Evolutionary conservation across 2,888 invertebrate genomes (phyloP).

Genomic region (Cephus rjabovi): DNA sequence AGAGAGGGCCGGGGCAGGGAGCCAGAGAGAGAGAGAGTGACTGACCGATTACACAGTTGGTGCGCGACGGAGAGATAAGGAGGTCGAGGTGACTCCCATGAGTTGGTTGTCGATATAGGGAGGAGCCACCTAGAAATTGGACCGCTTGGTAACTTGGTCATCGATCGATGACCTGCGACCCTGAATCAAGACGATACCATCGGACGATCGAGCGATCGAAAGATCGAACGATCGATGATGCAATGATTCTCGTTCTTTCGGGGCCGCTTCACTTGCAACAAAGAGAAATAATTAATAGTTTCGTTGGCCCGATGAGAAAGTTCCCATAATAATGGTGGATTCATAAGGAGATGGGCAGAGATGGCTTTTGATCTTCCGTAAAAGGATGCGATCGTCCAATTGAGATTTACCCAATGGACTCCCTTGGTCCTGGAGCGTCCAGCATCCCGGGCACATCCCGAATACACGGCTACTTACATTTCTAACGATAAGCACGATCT

Average conservation of each 20-base stretch:
- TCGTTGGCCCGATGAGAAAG: conserved; percentile 19
- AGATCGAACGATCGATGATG: conserved; percentile 32
- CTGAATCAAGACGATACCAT: conserved; percentile 7
- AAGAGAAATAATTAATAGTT: conserved; percentile 25
- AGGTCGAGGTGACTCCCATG: neutral
- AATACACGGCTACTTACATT: neutral
- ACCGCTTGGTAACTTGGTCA: conserved; percentile 36
- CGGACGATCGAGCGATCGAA: conserved; percentile 25
- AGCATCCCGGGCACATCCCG: neutral
- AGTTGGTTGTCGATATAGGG: neutral
- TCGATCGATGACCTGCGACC: conserved; percentile 15
- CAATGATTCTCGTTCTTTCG: conserved; percentile 18
- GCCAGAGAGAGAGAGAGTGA: too few relatives aligned
- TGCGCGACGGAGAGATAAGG: neutral
- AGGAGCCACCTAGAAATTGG: conserved; percentile 32
- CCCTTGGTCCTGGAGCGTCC: neutral
- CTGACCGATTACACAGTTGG: too few relatives aligned
- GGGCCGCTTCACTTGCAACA: conserved; percentile 22
- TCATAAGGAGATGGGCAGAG: conserved; percentile 20
- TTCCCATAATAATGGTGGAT: conserved; percentile 23
- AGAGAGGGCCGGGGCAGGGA: neutral
- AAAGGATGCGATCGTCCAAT: conserved; percentile 4
- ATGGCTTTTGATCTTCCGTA: conserved; percentile 22
- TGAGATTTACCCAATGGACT: neutral
- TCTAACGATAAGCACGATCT: neutral